Conservation (phyloP, 2,888 invertebrate species). For the Subacronicta megacephala region DNA sequence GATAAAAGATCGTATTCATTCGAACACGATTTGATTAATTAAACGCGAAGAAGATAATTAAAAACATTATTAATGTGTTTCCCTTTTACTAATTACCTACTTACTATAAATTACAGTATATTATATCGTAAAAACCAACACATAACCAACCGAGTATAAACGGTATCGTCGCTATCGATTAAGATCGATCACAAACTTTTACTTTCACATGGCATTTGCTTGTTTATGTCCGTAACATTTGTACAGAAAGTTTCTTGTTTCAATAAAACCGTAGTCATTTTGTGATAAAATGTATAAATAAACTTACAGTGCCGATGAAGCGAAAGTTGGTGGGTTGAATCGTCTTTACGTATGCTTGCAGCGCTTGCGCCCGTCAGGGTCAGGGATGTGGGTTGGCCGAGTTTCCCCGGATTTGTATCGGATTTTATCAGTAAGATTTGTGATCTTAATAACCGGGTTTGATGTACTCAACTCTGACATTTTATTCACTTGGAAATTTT, state of each 20-base stretch:
- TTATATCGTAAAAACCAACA: neutral
- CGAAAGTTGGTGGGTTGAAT: conserved; percentile 35
- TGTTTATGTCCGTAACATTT: conserved; percentile 14
- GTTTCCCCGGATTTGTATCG: conserved; percentile 30
- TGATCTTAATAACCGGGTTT: conserved; percentile 13
- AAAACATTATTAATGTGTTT: no score
- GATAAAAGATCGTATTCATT: no score
- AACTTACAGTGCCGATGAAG: conserved; percentile 14
- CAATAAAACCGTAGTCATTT: conserved; percentile 32
- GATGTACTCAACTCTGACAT: neutral
- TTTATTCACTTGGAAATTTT: neutral
- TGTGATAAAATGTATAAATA: conserved; percentile 15
- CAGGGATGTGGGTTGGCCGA: conserved; percentile 13
- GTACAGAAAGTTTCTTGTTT: conserved; percentile 40
- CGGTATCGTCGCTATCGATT: conserved; percentile 19
- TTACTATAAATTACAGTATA: no score
- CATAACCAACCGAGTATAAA: conserved; percentile 7
- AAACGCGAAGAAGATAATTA: no score
- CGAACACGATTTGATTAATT: no score
- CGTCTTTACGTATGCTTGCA: conserved; percentile 2
- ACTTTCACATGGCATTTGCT: conserved; percentile 40
- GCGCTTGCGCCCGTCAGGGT: conserved; percentile 10
- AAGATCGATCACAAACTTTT: conserved; percentile 33
- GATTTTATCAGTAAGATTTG: conserved; percentile 16
- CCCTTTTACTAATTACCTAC: no score